Evolutionary conservation across 2,888 invertebrate species (phyloP).

Genomic region (Zhengitettix transpicula): DNA sequence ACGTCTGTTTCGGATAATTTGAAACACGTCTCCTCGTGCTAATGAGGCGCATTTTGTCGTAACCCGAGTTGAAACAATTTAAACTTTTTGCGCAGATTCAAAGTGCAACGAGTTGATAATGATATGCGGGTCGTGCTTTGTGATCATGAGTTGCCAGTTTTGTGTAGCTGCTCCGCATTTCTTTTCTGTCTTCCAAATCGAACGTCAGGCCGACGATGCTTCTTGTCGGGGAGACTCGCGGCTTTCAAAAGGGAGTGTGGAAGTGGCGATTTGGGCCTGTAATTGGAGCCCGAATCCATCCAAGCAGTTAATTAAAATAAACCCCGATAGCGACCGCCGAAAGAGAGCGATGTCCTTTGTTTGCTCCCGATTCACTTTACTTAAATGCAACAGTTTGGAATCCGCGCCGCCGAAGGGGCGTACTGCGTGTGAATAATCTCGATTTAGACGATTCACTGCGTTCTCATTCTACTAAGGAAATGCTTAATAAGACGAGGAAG

Average conservation of each 20-base stretch:
- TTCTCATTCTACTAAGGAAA: not conserved
- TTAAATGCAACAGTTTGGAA: not conserved
- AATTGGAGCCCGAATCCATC: not conserved
- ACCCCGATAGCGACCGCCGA: not conserved
- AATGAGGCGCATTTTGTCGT: no score
- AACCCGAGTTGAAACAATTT: no score
- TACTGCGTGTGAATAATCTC: constrained; percentile 13
- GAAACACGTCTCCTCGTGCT: no score
- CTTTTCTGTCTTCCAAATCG: no score
- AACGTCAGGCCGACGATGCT: not conserved
- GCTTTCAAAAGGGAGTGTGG: not conserved
- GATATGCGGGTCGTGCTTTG: no score
- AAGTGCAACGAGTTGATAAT: no score
- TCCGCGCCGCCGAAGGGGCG: constrained; percentile 5
- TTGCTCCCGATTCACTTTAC: not conserved
- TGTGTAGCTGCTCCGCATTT: no score
- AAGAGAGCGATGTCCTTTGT: not conserved
- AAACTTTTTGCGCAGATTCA: no score
- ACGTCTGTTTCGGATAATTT: no score
- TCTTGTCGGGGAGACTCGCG: not conserved
- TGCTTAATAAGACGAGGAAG: not conserved
- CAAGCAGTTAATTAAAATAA: constrained; percentile 10
- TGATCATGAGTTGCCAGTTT: no score
- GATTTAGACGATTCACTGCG: constrained; percentile 13
- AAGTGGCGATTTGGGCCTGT: not conserved